Evolutionary conservation across 2,113 vertebrate genomes (phyloP), one percentile per base, ranked within the genome.

Genomic region (Cochlearius cochlearius): DNA sequence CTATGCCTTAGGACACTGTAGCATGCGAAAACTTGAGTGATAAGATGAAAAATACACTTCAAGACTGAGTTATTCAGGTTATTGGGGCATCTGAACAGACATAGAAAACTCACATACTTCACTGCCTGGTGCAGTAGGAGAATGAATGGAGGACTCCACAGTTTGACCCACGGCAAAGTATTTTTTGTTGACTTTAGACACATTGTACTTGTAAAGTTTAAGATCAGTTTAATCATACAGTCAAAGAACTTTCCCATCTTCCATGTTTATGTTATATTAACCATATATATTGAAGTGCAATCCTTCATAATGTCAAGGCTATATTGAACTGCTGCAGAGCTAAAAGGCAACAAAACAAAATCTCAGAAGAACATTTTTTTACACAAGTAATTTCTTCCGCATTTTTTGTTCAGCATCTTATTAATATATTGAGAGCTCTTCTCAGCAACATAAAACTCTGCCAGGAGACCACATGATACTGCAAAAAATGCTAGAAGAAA

Each of bases 401-500:
- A 47, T 68, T 23, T 39, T 75, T 95, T 79, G 58, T 89, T 92
- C 56, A 73, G 59, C 41, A 47, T 68, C 26, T 39, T 75, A 82
- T 67, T 95, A 87, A 82, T 68, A 68, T 30, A 76, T 20, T 21
- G 32, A 85, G 71, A 62, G 32, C 22, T 82, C 29, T 74, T 86
- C 67, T 67, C 38, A 88, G 79, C 34, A 56, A n/a, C 45, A 81
- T 80, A 92, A 92, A 93, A 81, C 6, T 90, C 53, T 96, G 58
- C n/a, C 36, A 56, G 38, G 66, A 95, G 39, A 82, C 47, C 30
- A 52, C 88, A 38, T 7, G 22, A 88, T 86, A 78, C 49, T 53
- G 43, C 50, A 80, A 64, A 83, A 96, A 97, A 94, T 15, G 29
- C 56, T 86, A 90, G 38, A 41, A 96, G 76, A 88, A 95, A 91